Base-by-base conservation (phyloP, 2,113 vertebrate genomes). In the Murina feae region DNA sequence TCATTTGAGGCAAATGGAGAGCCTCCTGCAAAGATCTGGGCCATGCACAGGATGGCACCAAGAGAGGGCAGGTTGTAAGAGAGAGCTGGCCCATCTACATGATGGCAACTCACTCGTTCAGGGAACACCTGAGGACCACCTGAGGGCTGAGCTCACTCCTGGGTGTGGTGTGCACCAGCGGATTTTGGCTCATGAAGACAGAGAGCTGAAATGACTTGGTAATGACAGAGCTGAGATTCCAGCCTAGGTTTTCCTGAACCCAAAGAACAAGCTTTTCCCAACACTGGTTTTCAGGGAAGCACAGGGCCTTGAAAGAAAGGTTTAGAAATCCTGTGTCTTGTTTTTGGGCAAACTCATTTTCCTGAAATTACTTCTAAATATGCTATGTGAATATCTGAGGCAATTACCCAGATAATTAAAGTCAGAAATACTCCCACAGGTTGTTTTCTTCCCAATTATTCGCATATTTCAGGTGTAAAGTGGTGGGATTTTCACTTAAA, bases 381-480 rank as follows among this genome's bases (percentile, higher is more conserved):
- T 1, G 12, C 86, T 13, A 9, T 37, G 58, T 39, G 80, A 90
- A 20, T 53, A 44, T 60, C 76, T 32, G 47, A 90, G 63, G 85
- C 60, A 58, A 90, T 95, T 95, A 95, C 68, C 83, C 60, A 72
- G 35, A 49, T 87, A 89, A 94, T 94, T 93, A 75, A 85, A 20
- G 53, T 66, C 72, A 90, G 84, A 76, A 88, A 81, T 55, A 90
- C 88, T 83, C 87, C 95, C 90, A 87, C 95, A 55, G 81, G 55
- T 39, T 78, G 51, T 79, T 68, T 79, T 12, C 39, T 32, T 55
- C 71, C 74, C 58, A 28, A 30, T 92, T 72, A 95, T 95, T 90
- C 92, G 78, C 90, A 82, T 93, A 92, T 88, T 95, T 96, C 92
- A 95, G 94, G 94, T 96, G 86, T 90, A 85, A 97, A 95, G 94